phyloP scores from a whole-genome alignment of 2,888 invertebrate species.

The Folsomia manolachei region DNA sequence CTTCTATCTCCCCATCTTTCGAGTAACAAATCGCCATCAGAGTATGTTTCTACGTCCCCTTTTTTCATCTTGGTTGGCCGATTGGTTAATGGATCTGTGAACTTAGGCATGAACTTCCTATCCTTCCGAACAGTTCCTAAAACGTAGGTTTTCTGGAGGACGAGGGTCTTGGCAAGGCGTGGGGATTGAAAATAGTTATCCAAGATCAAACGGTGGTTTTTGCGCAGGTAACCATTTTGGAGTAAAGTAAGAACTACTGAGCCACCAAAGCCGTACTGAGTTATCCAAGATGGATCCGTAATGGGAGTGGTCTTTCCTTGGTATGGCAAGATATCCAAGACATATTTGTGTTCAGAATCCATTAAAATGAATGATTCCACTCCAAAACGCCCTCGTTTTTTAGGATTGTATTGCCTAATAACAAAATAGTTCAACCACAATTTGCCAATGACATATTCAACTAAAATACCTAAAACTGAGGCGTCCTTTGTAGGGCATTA shows the following conservation, averaged over 20 bases:
- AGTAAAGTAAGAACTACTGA: conserved; percentile 10
- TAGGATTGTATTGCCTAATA: conserved; percentile 39
- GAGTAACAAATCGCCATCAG: no score
- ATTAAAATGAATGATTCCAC: conserved; percentile 31
- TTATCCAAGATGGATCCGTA: background rate
- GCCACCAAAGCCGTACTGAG: conserved; percentile 3
- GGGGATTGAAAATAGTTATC: conserved; percentile 14
- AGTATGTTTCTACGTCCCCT: background rate
- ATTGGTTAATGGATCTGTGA: background rate
- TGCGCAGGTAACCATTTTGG: background rate
- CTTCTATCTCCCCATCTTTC: no score
- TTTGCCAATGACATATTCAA: no score
- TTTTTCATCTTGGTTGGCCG: background rate
- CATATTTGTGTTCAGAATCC: conserved; percentile 19
- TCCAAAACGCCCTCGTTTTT: conserved; percentile 37
- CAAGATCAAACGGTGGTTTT: background rate
- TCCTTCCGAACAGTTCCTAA: conserved; percentile 9
- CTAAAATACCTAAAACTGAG: no score
- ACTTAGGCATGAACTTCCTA: background rate
- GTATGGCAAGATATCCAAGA: conserved; percentile 24
- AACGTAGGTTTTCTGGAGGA: background rate
- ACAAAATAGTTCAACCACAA: no score
- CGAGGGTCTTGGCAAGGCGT: background rate
- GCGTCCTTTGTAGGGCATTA: conserved; percentile 33
- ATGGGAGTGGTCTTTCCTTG: conserved; percentile 25